Conservation (phyloP, 2,888 invertebrate genomes). For the Ophion ellenae region DNA sequence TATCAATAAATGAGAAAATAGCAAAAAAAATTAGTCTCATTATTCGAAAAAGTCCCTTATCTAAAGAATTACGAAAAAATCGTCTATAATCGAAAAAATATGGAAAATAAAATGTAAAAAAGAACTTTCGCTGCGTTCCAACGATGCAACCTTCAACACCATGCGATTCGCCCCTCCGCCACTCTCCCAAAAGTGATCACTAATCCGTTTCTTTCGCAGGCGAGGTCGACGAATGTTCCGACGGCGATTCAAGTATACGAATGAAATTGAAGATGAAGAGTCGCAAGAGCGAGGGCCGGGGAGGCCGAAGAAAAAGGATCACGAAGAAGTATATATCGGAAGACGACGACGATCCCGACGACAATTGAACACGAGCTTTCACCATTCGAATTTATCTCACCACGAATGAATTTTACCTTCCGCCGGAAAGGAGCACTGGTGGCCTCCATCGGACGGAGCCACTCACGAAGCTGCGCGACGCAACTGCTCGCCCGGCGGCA, state of each 20-base stretch:
- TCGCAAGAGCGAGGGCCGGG: slow-evolving; percentile 83
- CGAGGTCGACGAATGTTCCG: slow-evolving; percentile 86
- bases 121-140: background rate
- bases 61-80: no score
- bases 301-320: slow-evolving; percentile 86
- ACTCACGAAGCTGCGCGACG: background rate
- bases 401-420: slow-evolving; percentile 15
- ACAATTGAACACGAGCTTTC: slow-evolving; percentile 82
- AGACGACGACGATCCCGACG: slow-evolving; percentile 88
- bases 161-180: no score
- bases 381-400: slow-evolving; percentile 37
- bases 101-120: no score
- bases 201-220: slow-evolving; percentile 38
- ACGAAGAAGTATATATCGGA: slow-evolving; percentile 87
- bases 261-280: slow-evolving; percentile 90
- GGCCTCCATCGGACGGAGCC: slow-evolving; percentile 45
- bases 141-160: no score
- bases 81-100: no score
- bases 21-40: no score
- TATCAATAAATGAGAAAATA: no score
- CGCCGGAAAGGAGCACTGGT: background rate
- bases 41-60: no score
- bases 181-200: background rate
- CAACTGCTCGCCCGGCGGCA: no score
- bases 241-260: slow-evolving; percentile 88